Conservation (phyloP, 2,888 invertebrate species). For the Thelaira solivaga region DNA sequence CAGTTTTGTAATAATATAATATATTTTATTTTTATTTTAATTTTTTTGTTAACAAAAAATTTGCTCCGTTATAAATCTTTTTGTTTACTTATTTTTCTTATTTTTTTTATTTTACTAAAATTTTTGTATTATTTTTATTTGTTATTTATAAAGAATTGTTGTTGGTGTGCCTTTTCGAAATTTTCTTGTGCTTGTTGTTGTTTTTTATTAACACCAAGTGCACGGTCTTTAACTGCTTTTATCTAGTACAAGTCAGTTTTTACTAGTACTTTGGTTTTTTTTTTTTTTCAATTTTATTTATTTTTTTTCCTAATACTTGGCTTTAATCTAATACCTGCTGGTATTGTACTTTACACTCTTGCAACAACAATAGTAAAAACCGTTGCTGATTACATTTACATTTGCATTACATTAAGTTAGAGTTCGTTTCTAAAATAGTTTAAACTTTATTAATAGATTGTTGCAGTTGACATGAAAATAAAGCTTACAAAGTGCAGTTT, state of each 20-base stretch:
- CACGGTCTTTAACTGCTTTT: constrained; percentile 54
- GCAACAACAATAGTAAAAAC: constrained; percentile 10
- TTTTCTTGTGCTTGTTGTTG: constrained; percentile 24
- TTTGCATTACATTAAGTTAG: constrained; percentile 17
- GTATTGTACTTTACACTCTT: constrained; percentile 51
- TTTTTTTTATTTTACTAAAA: not conserved
- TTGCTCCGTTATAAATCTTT: constrained; percentile 46
- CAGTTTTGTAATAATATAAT: constrained; percentile 38
- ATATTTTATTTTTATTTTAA: constrained; percentile 23
- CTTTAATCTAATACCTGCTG: constrained; percentile 39
- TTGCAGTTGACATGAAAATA: not conserved
- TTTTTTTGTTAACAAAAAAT: constrained; percentile 23
- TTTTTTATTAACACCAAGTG: constrained; percentile 45
- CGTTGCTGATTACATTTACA: constrained; percentile 22
- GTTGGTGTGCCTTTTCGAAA: constrained; percentile 12
- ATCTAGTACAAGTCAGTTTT: constrained; percentile 55
- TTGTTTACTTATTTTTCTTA: constrained; percentile 13
- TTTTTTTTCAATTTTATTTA: not conserved
- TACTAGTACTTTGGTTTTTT: constrained; percentile 47
- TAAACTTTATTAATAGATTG: constrained; percentile 8
- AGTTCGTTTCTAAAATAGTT: constrained; percentile 22
- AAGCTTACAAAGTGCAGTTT: constrained; percentile 13
- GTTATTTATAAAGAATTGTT: constrained; percentile 20
- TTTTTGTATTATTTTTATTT: not conserved
- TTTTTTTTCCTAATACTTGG: constrained; percentile 19